Evolutionary conservation across 1,140 invertebrate genomes (phyloP), one percentile per base, ranked within the genome.

Genomic region (Camponotus vicinus): DNA sequence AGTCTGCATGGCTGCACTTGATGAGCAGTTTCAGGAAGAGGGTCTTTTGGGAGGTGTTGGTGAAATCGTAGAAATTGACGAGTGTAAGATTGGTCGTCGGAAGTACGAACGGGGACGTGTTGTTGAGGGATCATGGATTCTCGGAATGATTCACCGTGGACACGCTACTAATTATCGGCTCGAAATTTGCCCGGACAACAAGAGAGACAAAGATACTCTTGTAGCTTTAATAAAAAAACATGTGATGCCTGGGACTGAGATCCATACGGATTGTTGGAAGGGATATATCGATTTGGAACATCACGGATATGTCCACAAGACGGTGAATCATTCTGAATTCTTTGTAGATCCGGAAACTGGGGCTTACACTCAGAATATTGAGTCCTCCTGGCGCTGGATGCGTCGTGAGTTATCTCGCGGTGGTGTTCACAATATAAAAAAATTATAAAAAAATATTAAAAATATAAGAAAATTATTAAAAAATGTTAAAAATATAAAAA

Each of bases 251-350:
- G 70, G 32, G 1, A 73, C 70, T 37, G 49, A 73, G 4, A 73
- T 73, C 2, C 52, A 57, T 40, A 73, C 70, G 0, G 70, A 73
- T 73, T 57, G 27, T 37, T 73, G 70, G 70, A 73, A 73, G 2
- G 52, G 70, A 0, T 71, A 71, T 18, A 40, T 64, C 4, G 27
- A 73, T 13, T 13, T 73, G 1, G 1, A 57, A n/a, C 1, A 57
- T 1, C 52, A 73, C 9, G 70, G 32, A 9, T 73, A 34, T 21
- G 1, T 21, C 1, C 70, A 73, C 15, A 21, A 45, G 21, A 42
- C 37, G 11, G n/a, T 52, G 11, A 71, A 71, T 52, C 45, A 71
- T 71, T 71, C 45, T 1, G 7, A 52, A 6, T 6, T 18, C 0
- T 52, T 71, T 3, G 45, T 70, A 3, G 7, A 71, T 34, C 0